phyloP scores from a whole-genome alignment of 2,797 vertebrate genomes.

The Gymnothorax javanicus region DNA sequence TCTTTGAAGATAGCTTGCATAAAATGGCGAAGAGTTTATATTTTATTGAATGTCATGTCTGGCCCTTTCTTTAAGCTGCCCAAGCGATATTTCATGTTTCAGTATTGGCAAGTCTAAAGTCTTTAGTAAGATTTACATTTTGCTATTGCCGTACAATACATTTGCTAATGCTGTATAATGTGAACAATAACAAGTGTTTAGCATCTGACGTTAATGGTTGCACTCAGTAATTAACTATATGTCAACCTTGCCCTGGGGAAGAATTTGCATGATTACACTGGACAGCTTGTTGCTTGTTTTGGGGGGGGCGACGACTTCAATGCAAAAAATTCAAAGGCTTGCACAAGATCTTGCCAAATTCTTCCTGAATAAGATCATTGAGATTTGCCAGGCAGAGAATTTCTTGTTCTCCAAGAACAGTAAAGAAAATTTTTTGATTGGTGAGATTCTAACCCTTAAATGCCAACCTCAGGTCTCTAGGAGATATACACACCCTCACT shows the following conservation, averaged over 20 bases:
- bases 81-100: not conserved
- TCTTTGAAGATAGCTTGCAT: not conserved
- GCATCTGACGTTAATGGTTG: conserved; percentile 13
- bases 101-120: not conserved
- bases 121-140: not conserved
- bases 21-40: not conserved
- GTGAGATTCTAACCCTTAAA: no score
- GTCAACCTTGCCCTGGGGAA: not conserved
- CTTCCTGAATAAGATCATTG: not conserved
- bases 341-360: not conserved
- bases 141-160: not conserved
- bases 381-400: not conserved
- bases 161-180: not conserved
- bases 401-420: not conserved
- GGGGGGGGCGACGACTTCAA: no score
- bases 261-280: conserved; percentile 17
- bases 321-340: not conserved
- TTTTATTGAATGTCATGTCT: not conserved
- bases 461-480: no score
- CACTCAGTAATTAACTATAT: conserved; percentile 11
- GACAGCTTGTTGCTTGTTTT: no score
- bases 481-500: no score
- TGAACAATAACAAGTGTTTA: not conserved
- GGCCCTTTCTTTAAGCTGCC: not conserved
- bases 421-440: not conserved